Conservation (phyloP, 2,797 vertebrate species). For the Ptychobarbus kaznakovi region DNA sequence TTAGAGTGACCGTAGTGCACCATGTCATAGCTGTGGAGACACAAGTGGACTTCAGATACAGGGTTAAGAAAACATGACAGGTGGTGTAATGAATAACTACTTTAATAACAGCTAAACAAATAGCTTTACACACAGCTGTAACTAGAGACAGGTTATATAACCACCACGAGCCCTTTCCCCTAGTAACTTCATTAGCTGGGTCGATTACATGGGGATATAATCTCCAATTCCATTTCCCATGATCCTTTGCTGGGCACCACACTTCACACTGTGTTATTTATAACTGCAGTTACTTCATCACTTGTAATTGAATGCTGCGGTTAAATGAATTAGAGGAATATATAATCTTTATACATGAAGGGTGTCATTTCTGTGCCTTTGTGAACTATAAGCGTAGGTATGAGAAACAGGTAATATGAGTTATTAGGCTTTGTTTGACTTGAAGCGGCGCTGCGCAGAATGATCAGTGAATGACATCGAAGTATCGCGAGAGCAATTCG, state of each 20-base stretch:
- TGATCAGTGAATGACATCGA: no score
- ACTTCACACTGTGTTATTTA: conserved; percentile 16
- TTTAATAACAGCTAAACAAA: not conserved
- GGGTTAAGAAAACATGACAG: not conserved
- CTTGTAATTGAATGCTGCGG: not conserved
- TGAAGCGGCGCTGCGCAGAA: no score
- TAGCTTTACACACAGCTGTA: not conserved
- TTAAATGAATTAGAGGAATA: not conserved
- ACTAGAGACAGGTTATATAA: not conserved
- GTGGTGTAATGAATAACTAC: conserved; percentile 7
- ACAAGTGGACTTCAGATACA: conserved; percentile 19
- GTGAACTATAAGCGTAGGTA: no score
- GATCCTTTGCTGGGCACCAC: conserved; percentile 1
- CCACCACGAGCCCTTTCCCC: conserved; percentile 6
- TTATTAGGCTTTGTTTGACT: no score
- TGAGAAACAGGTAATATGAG: no score
- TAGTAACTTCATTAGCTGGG: conserved; percentile 27
- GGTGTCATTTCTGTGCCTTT: no score
- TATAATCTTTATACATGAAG: not conserved
- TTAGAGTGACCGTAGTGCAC: conserved; percentile 99
- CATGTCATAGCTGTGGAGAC: conserved; percentile 91
- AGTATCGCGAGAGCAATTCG: no score
- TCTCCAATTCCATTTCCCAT: conserved; percentile 33
- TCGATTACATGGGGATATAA: conserved; percentile 30
- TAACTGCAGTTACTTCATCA: not conserved